Base-by-base conservation (phyloP, 1,140 invertebrate genomes). In the Tyrophagus putrescentiae region DNA sequence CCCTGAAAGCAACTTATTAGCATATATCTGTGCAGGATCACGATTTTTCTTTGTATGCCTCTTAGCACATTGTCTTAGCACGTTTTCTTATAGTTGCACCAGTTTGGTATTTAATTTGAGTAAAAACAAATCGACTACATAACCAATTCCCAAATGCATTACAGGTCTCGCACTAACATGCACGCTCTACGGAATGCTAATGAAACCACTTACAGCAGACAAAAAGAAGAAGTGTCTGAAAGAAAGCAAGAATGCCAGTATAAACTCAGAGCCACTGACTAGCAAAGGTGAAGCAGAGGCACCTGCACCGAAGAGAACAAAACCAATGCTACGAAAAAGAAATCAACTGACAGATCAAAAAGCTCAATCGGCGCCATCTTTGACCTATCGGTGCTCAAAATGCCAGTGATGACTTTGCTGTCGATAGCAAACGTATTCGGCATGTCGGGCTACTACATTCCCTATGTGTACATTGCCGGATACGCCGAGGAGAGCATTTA, bases 371-470 rank as follows among this genome's bases (percentile, higher is more conserved):
- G 11, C n/a, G 36, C 21, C 1, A 42, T 59, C 18, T 44, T 59
- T 18, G 57, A 59, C 50, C 34, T 59, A 21, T 59, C 57, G 5
- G 57, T 59, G n/a, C 34, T 59, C 23, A 13, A 44, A 25, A 42
- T 42, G 21, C 87, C 89, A 0, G 82, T 89, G 25, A 94, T 96
- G 72, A 80, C 94, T 72, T 73, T 93, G 7, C 89, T 97, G 65
- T 89, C 88, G 59, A 78, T 97, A 13, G 92, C 89, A 60, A 98
- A 97, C 72, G 77, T 96, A 0, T 89, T 95, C 70, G 90, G 89
- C 63, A 86, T 87, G 83, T 82, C 90, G 42, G 92, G 91, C 39
- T 80, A 95, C 42, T 95, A 94, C 72, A 85, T 95, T 45, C 93
- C 93, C 29, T 97, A 95, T 70, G 85, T 95, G 1, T 97, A 90